Evolutionary conservation across 2,797 vertebrate genomes (phyloP), one percentile per base, ranked within the genome.

Genomic region (Spondyliosoma cantharus): DNA sequence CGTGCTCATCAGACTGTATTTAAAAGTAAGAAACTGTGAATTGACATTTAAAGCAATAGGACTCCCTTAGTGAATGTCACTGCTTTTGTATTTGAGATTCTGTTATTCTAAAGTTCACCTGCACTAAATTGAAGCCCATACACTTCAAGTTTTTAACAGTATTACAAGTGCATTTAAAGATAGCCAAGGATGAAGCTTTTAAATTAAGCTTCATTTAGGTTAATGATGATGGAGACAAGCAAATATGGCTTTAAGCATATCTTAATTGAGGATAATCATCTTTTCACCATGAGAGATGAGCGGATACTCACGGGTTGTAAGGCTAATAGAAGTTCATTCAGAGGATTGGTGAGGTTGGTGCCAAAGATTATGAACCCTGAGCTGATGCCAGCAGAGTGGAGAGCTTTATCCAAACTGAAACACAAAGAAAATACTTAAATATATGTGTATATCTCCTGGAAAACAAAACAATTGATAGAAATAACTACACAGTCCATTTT

Each of bases 351-450:
- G 60, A 99, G 91, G 93, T 99, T 99, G 88, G 97, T 96, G 93
- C 97, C 97, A 92, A 99, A 97, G 86, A 99, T 95, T 87, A 99
- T 95, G 91, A 99, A 99, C 77, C 98, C 98, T 15, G 96, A 97
- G 88, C 96, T 94, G 76, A 99, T 96, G 78, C 98, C 98, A 92
- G 97, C 96, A 0, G 98, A 99, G 91, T 99, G 97, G 61, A 99
- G 95, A 84, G 98, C 97, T 96, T 99, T 98, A 93, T 99, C 98
- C 95, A 99, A 93, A 93, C 98, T 99, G 91, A 82, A 89, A 84
- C 52, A 83, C 58, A 83, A 4, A 71, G 3, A 76, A 24, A 66
- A 37, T 59, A 32, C 19, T 13, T 58, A 3, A 69, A 42, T 49
- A 29, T 29, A 2, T 22, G 17, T 43, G 20, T n/a, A 13, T 3